These are phyloP conservation scores for Carterocephalus palaemon DNA, from an alignment of 2,888 invertebrate genomes.

Conservation along the genomic window DNA sequence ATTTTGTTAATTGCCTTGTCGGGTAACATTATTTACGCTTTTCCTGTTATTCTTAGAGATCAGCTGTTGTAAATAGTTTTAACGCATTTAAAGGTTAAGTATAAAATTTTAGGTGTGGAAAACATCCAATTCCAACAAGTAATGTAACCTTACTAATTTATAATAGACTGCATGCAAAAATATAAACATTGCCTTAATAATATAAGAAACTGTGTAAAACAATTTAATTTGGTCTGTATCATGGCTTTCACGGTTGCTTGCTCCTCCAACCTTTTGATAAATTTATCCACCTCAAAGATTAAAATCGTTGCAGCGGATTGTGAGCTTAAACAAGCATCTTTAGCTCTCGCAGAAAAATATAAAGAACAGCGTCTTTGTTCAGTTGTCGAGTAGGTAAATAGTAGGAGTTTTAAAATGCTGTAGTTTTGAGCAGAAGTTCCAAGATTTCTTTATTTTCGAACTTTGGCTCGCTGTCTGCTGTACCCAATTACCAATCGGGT, in stretches of 20 bases:
- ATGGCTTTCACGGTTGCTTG: constrained; percentile 14
- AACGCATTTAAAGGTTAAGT: too few species aligned
- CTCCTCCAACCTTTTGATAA: constrained; percentile 25
- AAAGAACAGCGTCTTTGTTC: constrained; percentile 20
- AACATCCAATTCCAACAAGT: too few species aligned
- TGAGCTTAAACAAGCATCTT: constrained; percentile 21
- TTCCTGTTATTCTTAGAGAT: too few species aligned
- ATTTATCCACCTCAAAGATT: constrained; percentile 31
- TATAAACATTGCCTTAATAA: too few species aligned
- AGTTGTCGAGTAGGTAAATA: constrained; percentile 17
- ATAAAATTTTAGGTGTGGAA: too few species aligned
- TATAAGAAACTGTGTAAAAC: too few species aligned
- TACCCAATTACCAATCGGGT: too few species aligned
- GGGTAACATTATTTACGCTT: background rate
- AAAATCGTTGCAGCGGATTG: constrained; percentile 28
- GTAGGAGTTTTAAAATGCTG: constrained; percentile 6
- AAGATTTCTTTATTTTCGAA: constrained; percentile 1
- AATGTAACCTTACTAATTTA: too few species aligned
- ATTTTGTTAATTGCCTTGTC: background rate
- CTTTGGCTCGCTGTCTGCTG: too few species aligned
- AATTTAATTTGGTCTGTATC: constrained; percentile 13
- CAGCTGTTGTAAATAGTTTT: too few species aligned
- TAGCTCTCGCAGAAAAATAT: constrained; percentile 19
- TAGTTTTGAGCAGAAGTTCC: background rate
- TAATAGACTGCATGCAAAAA: too few species aligned